These are phyloP conservation scores for Adelosebastes latens DNA, from an alignment of 2,797 vertebrate genomes.

Conservation along the genomic window DNA sequence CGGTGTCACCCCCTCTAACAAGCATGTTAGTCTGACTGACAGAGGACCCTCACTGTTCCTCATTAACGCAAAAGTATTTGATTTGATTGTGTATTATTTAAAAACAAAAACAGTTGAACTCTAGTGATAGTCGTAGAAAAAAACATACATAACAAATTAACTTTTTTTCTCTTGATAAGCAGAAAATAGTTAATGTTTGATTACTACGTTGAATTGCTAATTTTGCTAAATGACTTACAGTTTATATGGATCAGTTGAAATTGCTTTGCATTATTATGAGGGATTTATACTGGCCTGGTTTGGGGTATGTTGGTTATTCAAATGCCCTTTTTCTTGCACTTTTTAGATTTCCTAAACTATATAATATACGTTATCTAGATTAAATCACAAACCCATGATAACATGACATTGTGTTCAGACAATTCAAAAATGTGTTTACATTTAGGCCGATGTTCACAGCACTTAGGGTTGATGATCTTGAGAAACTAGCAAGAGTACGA, in stretches of 20 bases:
- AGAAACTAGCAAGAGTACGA: too few species aligned
- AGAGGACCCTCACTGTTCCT: conserved; percentile 16
- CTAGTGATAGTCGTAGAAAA: background rate
- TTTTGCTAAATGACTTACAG: background rate
- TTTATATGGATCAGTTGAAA: background rate
- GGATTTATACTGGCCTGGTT: background rate
- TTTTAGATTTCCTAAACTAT: background rate
- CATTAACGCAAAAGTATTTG: background rate
- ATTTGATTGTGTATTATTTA: background rate
- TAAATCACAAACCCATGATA: background rate
- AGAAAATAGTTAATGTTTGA: background rate
- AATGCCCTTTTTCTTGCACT: background rate
- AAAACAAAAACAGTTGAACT: background rate
- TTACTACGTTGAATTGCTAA: background rate
- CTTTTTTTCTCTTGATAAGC: background rate
- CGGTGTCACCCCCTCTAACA: conserved; percentile 43
- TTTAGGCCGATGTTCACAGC: background rate
- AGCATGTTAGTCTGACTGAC: conserved; percentile 45
- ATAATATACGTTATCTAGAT: too few species aligned
- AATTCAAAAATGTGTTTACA: background rate
- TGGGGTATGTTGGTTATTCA: background rate
- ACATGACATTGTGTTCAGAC: background rate
- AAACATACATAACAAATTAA: background rate
- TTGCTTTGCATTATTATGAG: background rate
- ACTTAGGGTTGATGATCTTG: too few species aligned